phyloP scores from a whole-genome alignment of 2,113 vertebrate species.

The Nycticebus coucang region DNA sequence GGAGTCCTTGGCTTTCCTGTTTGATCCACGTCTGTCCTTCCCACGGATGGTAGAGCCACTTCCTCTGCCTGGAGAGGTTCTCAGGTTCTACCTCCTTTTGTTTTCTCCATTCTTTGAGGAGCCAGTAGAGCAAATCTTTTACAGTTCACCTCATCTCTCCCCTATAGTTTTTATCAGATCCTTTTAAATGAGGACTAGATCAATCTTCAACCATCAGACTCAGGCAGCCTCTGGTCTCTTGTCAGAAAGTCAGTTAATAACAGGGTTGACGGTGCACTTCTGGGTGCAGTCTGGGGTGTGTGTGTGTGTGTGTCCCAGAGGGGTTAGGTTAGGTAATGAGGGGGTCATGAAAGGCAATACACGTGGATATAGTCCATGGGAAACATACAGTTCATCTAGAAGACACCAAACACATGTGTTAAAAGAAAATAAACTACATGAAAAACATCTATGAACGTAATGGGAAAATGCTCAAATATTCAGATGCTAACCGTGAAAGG shows the following conservation, averaged over 20 bases:
- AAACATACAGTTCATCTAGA: not conserved
- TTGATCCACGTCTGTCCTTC: not conserved
- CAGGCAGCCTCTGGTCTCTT: not conserved
- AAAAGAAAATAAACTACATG: conserved; percentile 36
- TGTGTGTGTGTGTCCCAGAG: not conserved
- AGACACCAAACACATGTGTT: conserved; percentile 22
- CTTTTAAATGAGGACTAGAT: not conserved
- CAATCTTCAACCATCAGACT: not conserved
- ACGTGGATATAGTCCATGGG: not conserved
- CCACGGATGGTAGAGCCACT: not conserved
- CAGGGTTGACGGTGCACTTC: not conserved
- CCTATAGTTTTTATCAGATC: not conserved
- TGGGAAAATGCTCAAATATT: conserved; percentile 29
- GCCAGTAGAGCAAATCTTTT: not conserved
- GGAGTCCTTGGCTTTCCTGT: not conserved
- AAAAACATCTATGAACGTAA: conserved; percentile 44
- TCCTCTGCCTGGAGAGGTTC: not conserved
- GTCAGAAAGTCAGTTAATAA: not conserved
- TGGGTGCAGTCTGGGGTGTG: not conserved
- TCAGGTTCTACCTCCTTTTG: not conserved
- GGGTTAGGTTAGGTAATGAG: not conserved
- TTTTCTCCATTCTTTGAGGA: not conserved
- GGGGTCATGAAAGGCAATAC: not conserved
- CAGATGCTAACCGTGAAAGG: conserved; percentile 8
- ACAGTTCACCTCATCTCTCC: not conserved